phyloP scores from a whole-genome alignment of 2,888 invertebrate species.

The Coenonympha glycerion region DNA sequence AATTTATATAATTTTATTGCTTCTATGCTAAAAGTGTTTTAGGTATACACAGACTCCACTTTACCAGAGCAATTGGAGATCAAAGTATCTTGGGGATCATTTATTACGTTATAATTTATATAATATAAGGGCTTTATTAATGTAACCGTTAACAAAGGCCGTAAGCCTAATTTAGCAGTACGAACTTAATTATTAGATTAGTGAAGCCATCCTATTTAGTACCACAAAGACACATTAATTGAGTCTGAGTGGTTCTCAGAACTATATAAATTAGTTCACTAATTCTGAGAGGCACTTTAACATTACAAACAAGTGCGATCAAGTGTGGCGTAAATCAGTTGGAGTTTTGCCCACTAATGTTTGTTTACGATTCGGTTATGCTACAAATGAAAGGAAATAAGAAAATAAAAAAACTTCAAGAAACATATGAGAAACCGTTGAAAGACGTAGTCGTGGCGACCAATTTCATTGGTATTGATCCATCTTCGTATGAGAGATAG shows the following conservation, averaged over 20 bases:
- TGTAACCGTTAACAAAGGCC: background rate
- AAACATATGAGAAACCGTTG: too few species aligned
- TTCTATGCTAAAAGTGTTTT: too few species aligned
- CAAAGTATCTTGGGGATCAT: background rate
- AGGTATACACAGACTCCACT: too few species aligned
- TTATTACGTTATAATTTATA: too few species aligned
- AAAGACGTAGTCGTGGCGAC: too few species aligned
- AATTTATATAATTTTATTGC: too few species aligned
- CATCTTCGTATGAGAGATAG: too few species aligned
- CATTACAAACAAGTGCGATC: constrained; percentile 19
- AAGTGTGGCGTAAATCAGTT: constrained; percentile 6
- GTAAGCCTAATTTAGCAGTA: background rate
- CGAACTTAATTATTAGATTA: background rate
- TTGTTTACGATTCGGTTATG: background rate
- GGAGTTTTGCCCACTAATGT: background rate
- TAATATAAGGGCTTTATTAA: too few species aligned
- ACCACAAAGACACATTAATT: background rate
- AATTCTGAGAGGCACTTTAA: constrained; percentile 14
- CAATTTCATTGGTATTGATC: too few species aligned
- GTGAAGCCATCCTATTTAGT: background rate
- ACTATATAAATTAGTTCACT: constrained; percentile 13
- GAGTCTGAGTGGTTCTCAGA: background rate
- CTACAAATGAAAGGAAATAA: too few species aligned
- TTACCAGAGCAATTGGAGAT: too few species aligned
- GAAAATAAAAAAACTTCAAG: too few species aligned